Evolutionary conservation across 2,113 vertebrate genomes (phyloP), one percentile per base, ranked within the genome.

Genomic region (Mesoclemmys tuberculata): DNA sequence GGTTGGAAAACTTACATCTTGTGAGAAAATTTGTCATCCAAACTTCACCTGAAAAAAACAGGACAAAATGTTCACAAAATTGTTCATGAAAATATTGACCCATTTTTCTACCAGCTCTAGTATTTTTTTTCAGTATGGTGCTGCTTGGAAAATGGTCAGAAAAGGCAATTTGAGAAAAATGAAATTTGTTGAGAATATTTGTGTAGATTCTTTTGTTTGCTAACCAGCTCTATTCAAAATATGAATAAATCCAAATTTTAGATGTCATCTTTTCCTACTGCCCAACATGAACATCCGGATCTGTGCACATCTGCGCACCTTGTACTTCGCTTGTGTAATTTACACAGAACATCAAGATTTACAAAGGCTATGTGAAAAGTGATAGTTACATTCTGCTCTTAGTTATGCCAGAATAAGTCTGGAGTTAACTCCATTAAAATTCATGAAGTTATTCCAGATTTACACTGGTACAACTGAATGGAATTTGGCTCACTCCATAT

Each of bases 211-310:
- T 27, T 82, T 26, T 88, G 5, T 5, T 80, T 84, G 83, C 64
- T 52, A 54, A 5, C 35, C 35, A 38, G 14, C 9, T 85, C 29
- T 11, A 0, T 46, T 74, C 14, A 2, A 9, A 7, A 2, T 13
- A 21, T 48, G 46, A 49, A 27, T 44, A 35, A 75, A 44, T 44
- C 41, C 64, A 68, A 10, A n/a, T 68, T n/a, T 38, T 68, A 21
- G 35, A 68, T 24, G 64, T 10, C 1, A 26, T 5, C 29, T 3
- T 81, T 5, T 16, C 1, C 61, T 44, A 27, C 16, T 82, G 31
- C 31, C 18, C 78, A 84, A 75, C 22, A 78, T 38, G 7, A 87
- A 0, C 19, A 24, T 10, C 13, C 5, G 16, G 74, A 4, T 29
- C 6, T 90, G 71, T 11, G 81, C 14, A 1, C 80, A 35, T 19